Evolutionary conservation across 1,140 invertebrate species (phyloP).

Genomic region (Ceratosolen fusciceps): DNA sequence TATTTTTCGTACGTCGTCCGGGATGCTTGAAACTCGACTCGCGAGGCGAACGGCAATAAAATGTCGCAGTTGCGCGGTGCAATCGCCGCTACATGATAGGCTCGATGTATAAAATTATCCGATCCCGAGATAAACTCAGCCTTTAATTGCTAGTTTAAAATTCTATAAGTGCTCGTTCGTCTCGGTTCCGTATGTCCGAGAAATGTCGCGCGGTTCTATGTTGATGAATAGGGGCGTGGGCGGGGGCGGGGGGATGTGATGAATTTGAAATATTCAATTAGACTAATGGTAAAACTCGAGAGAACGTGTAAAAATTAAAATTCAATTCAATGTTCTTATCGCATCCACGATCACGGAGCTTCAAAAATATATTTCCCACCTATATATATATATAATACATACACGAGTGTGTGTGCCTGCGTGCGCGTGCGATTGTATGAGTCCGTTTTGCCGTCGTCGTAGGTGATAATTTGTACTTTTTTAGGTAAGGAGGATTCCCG

Average conservation of each 20-base stretch:
- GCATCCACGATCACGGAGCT: too few relatives aligned
- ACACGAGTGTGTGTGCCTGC: too few relatives aligned
- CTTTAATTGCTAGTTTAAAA: slow-evolving; percentile 14
- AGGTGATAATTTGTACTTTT: too few relatives aligned
- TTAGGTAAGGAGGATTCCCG: too few relatives aligned
- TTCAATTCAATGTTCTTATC: too few relatives aligned
- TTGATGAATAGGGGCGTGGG: background rate
- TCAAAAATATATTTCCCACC: too few relatives aligned
- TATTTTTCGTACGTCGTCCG: background rate
- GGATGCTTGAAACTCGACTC: slow-evolving; percentile 8
- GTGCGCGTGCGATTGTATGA: too few relatives aligned
- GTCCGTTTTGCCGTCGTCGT: too few relatives aligned
- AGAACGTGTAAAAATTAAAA: too few relatives aligned
- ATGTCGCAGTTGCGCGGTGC: background rate
- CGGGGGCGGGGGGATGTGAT: background rate
- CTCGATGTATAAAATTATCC: slow-evolving; percentile 1
- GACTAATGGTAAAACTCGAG: background rate
- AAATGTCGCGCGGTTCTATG: background rate
- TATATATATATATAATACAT: too few relatives aligned
- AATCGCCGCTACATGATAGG: background rate
- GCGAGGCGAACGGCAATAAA: slow-evolving; percentile 14
- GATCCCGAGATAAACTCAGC: background rate
- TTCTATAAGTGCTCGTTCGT: background rate
- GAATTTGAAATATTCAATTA: background rate
- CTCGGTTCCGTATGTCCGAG: background rate